Evolutionary conservation across 2,888 invertebrate genomes (phyloP), one percentile per base, ranked within the genome.

Genomic region (Drymonia ruficornis): DNA sequence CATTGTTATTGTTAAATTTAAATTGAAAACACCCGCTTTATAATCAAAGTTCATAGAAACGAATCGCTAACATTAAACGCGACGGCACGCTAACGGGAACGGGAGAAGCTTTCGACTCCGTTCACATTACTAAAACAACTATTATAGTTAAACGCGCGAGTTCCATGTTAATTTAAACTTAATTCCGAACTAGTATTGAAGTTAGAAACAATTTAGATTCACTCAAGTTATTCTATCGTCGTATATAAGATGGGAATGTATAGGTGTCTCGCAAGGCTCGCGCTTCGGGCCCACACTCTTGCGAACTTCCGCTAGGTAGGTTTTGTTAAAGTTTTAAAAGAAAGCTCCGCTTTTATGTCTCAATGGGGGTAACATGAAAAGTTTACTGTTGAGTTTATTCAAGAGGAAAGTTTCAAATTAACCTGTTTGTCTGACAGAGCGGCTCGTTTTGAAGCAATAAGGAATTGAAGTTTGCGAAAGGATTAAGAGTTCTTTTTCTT

Each of bases 381-480:
- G 61, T 79, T 76, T 53, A 31, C 44, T 43, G 34, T 50, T 42
- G 58, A 62, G 65, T 66, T 69, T 69, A 74, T 70, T 70, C 70
- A 66, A 59, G 70, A 69, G 61, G 55, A 64, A 75, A 83, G 70
- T 80, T 80, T 63, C 58, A 76, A 83, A 83, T 84, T 81, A 83
- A 79, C 82, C 83, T 78, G 76, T 78, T 76, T 68, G 68, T 31
- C 47, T 23, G 36, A 61, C 52, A 50, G 50, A 34, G 50, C 38
- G 28, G 46, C 43, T 36, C 55, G 61, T 61, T 61, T 61, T 66
- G 62, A 59, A 62, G 52, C 51, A 59, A 58, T 64, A 68, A 61
- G 47, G 34, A 47, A 34, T 47, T 47, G 47, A 47, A 47, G 47
- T 47, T 47, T 18, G 28, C 34, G 34, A 47, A 47, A 47, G 47